These are phyloP conservation scores for Cabera pusaria DNA, from an alignment of 2,888 invertebrate genomes.

Conservation along the genomic window DNA sequence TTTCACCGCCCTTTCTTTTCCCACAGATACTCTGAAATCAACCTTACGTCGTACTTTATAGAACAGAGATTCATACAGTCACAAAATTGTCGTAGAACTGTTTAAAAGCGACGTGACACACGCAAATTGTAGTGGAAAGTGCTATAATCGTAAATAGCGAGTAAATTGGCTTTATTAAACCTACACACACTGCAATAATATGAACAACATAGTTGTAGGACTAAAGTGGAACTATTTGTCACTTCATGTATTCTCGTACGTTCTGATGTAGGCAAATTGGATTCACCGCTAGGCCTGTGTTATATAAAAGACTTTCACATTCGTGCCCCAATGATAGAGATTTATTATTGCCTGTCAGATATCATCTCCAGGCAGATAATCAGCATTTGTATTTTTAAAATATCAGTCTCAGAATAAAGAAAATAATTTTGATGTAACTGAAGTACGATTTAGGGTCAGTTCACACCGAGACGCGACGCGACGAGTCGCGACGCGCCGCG, in stretches of 20 bases:
- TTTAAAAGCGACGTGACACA: conserved; percentile 48
- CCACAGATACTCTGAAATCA: conserved; percentile 22
- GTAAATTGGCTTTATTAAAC: conserved; percentile 56
- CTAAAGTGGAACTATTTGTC: no score
- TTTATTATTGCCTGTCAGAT: conserved; percentile 3
- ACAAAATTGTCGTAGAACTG: conserved; percentile 30
- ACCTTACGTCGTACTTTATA: conserved; percentile 27
- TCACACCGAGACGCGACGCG: no score
- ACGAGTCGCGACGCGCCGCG: no score
- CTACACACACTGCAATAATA: conserved; percentile 38
- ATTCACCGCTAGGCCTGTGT: not conserved
- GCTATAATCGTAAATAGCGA: conserved; percentile 51
- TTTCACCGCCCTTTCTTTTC: conserved; percentile 28
- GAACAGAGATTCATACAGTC: conserved; percentile 21
- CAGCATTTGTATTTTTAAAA: conserved; percentile 10
- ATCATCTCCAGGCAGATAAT: conserved; percentile 17
- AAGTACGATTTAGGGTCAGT: conserved; percentile 3
- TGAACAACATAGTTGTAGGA: no score
- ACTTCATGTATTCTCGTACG: no score
- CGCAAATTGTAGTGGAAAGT: conserved; percentile 54
- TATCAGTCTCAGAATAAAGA: conserved; percentile 3
- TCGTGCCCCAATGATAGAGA: no score
- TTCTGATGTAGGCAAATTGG: no score
- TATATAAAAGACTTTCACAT: no score
- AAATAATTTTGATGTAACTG: conserved; percentile 1